Percentiles rank a stretch among this genome's conserved stretches.
phyloP scores from a whole-genome alignment of 2,797 vertebrate species.

The Malurus splendens region DNA sequence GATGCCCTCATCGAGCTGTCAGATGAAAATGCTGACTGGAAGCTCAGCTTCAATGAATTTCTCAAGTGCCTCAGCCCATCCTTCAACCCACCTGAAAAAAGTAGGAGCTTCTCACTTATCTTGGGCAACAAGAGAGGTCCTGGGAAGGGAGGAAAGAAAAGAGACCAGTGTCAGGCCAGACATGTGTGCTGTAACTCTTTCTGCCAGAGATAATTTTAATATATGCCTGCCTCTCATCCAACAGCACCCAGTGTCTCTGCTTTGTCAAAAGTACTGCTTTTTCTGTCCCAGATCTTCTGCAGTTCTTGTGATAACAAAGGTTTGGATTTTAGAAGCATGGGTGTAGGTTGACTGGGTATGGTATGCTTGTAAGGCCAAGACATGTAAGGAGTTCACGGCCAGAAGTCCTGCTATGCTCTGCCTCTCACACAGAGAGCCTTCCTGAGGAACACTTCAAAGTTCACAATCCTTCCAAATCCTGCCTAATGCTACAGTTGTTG shows the following conservation, averaged over 20 bases:
- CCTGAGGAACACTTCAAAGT: neutral
- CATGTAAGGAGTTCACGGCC: neutral
- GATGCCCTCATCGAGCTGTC: constrained; percentile 97
- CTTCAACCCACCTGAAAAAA: constrained; percentile 95
- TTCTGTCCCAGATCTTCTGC: neutral
- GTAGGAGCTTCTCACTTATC: constrained; percentile 69
- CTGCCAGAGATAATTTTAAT: neutral
- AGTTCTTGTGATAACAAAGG: neutral
- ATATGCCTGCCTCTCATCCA: neutral
- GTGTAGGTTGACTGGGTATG: neutral
- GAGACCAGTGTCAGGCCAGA: neutral
- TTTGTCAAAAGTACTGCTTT: neutral
- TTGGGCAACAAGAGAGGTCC: neutral
- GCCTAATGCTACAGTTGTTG: neutral
- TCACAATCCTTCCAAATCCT: neutral
- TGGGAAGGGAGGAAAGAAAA: neutral
- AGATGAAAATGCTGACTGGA: constrained; percentile 98
- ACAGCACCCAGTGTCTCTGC: neutral
- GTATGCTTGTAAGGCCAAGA: neutral
- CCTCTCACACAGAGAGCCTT: neutral
- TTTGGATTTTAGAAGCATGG: neutral
- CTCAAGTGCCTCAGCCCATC: constrained; percentile 94
- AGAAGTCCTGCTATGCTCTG: constrained; percentile 14
- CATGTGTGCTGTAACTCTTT: neutral
- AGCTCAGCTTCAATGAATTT: constrained; percentile 96